These are phyloP conservation scores for Schizopygopsis malacanthus DNA, from an alignment of 2,797 vertebrate species.

Conservation along the genomic window DNA sequence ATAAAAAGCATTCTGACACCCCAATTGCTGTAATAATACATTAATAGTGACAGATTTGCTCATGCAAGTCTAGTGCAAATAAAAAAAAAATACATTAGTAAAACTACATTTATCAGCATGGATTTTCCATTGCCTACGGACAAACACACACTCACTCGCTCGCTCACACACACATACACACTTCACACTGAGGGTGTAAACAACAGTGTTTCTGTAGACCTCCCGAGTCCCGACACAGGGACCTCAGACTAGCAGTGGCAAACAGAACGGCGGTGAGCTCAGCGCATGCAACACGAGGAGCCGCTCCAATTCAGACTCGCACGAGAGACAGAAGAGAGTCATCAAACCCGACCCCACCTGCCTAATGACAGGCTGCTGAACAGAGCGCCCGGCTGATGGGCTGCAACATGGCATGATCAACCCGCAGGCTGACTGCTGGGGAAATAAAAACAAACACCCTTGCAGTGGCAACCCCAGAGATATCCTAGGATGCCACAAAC, in stretches of 20 bases:
- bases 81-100: neutral
- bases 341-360: slow-evolving; percentile 54
- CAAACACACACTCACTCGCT: slow-evolving; percentile 11
- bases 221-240: slow-evolving; percentile 35
- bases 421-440: slow-evolving; percentile 5
- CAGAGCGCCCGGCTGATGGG: slow-evolving; percentile 40
- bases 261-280: slow-evolving; percentile 51
- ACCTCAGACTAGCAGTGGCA: slow-evolving; percentile 57
- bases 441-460: slow-evolving; percentile 33
- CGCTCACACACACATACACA: slow-evolving; percentile 7
- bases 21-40: neutral
- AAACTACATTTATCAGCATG: slow-evolving; percentile 40
- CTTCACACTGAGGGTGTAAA: slow-evolving; percentile 35
- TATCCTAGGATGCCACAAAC: neutral
- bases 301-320: slow-evolving; percentile 35
- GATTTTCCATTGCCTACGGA: slow-evolving; percentile 20
- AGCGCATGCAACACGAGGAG: slow-evolving; percentile 27
- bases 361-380: slow-evolving; percentile 44
- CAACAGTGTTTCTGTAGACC: slow-evolving; percentile 38
- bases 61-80: neutral
- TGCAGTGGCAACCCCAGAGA: slow-evolving; percentile 9
- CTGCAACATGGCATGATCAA: slow-evolving; percentile 37
- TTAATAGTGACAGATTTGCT: neutral
- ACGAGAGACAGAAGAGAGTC: slow-evolving; percentile 38
- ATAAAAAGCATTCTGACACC: neutral